phyloP scores from a whole-genome alignment of 30 jellyfish, hydroid and myxozoan species.

The Mastigias papua region DNA sequence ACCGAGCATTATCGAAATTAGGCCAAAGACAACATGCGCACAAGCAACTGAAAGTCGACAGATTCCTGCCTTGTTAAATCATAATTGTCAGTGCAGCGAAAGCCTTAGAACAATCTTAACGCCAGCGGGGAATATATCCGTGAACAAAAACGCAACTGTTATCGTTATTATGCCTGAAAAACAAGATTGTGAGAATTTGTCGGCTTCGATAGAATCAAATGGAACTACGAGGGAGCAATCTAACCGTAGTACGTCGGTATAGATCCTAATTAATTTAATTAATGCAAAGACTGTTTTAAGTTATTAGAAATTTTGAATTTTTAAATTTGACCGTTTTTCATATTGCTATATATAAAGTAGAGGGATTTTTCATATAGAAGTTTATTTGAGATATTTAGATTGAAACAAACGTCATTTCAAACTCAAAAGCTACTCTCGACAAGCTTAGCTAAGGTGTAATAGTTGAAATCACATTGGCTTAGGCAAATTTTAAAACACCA shows the following conservation, averaged over 20 bases:
- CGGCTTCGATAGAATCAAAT: conserved; percentile 9
- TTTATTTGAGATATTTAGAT: background rate
- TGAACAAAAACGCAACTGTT: conserved; percentile 52
- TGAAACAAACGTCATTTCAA: background rate
- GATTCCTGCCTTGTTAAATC: background rate
- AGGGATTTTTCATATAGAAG: background rate
- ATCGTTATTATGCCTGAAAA: conserved; percentile 59
- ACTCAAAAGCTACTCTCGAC: background rate
- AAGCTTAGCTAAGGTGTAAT: background rate
- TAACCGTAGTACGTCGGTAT: conserved; percentile 9
- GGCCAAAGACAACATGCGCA: conserved; percentile 14
- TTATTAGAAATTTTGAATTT: background rate
- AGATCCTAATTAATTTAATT: background rate
- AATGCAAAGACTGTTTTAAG: too few species aligned
- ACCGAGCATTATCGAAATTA: conserved; percentile 39
- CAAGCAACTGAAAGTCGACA: background rate
- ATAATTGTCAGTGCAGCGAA: conserved; percentile 24
- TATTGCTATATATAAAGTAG: background rate
- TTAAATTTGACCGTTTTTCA: background rate
- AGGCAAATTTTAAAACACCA: too few species aligned
- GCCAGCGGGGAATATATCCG: conserved; percentile 61
- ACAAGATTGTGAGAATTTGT: conserved; percentile 17
- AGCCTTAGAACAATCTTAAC: conserved; percentile 41
- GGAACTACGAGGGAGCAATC: background rate
- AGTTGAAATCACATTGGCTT: too few species aligned